These are phyloP conservation scores for Pseudanteris insignis DNA, from an alignment of 2,888 invertebrate species.

Conservation along the genomic window DNA sequence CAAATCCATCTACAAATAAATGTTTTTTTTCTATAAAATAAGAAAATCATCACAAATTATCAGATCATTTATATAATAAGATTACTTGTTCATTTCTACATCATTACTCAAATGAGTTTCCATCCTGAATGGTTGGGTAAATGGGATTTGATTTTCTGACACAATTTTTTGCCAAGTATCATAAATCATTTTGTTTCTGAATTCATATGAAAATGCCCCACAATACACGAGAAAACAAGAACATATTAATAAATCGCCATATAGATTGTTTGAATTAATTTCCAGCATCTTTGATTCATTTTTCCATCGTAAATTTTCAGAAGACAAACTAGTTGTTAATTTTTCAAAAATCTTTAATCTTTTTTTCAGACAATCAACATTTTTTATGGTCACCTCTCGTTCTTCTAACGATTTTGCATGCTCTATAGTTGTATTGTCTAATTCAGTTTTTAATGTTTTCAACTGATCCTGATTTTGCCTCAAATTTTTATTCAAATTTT, in stretches of 20 bases:
- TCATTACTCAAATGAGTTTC: constrained; percentile 83
- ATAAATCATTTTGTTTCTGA: constrained; percentile 82
- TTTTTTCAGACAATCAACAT: constrained; percentile 83
- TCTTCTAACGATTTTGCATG: constrained; percentile 80
- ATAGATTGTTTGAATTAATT: constrained; percentile 76
- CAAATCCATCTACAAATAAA: constrained; percentile 79
- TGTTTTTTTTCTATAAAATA: no score
- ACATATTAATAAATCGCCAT: constrained; percentile 85
- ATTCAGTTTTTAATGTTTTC: constrained; percentile 73
- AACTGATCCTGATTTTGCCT: constrained; percentile 76
- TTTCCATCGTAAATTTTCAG: constrained; percentile 85
- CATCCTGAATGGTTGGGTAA: constrained; percentile 77
- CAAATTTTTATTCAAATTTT: constrained; percentile 67
- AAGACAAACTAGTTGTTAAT: constrained; percentile 79
- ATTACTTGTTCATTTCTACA: constrained; percentile 81
- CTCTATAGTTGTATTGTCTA: constrained; percentile 76
- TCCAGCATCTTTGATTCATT: constrained; percentile 77
- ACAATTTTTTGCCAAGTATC: constrained; percentile 82
- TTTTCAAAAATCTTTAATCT: constrained; percentile 86
- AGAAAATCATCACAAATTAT: no score
- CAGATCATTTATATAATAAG: no score
- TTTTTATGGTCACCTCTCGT: constrained; percentile 77
- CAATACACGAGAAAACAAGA: constrained; percentile 87
- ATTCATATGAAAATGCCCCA: constrained; percentile 89
- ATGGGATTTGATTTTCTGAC: constrained; percentile 74